Conservation (phyloP, 1,140 invertebrate species). For the Pachypeltis micranthus region DNA sequence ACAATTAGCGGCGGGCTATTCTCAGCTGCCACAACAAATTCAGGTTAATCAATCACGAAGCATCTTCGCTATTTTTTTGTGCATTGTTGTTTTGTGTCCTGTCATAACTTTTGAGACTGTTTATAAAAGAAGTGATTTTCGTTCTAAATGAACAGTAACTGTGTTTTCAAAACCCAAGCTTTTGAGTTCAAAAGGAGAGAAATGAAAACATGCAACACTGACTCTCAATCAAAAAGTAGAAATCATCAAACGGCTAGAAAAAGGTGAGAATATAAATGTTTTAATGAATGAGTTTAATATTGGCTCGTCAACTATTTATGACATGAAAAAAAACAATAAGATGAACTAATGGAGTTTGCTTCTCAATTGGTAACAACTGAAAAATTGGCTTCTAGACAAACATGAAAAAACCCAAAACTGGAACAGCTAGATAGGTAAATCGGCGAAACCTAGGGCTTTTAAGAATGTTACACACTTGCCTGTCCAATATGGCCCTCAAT, state of each 20-base stretch:
- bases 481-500: conserved; percentile 35
- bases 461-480: conserved; percentile 35
- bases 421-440: conserved; percentile 35
- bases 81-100: background rate
- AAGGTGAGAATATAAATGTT: conserved; percentile 2
- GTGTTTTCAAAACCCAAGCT: background rate
- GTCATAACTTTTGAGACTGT: background rate
- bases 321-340: conserved; percentile 8
- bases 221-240: conserved; percentile 5
- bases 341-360: conserved; percentile 4
- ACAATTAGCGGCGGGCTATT: background rate
- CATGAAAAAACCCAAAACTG: conserved; percentile 15
- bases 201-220: conserved; percentile 6
- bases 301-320: conserved; percentile 13
- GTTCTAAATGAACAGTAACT: background rate
- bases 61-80: background rate
- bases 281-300: conserved; percentile 15
- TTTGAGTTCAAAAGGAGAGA: conserved; percentile 3
- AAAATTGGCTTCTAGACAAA: conserved; percentile 15
- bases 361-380: background rate
- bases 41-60: background rate
- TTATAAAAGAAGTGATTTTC: background rate
- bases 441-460: conserved; percentile 37
- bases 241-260: conserved; percentile 1
- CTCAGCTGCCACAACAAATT: background rate